Conservation (phyloP, 2,113 vertebrate species). For the Hiodon tergisus region DNA sequence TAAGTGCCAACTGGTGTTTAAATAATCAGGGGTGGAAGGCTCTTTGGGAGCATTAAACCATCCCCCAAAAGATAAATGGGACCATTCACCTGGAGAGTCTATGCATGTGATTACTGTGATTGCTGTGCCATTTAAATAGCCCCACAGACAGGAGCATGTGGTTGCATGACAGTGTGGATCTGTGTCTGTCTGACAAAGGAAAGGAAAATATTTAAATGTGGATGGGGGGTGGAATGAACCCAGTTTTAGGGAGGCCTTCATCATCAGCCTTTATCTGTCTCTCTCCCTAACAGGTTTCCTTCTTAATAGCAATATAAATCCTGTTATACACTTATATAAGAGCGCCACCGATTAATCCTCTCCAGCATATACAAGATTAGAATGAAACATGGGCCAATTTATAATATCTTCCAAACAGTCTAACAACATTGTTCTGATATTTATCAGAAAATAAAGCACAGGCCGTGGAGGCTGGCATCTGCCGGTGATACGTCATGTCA, state of each 20-base stretch:
- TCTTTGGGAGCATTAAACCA: too few relatives aligned
- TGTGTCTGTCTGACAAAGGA: background rate
- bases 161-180: background rate
- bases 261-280: constrained; percentile 25
- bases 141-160: background rate
- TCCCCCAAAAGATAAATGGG: too few relatives aligned
- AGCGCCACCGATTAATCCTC: constrained; percentile 26
- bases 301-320: constrained; percentile 36
- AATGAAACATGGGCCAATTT: constrained; percentile 30
- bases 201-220: background rate
- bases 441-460: constrained; percentile 30
- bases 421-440: constrained; percentile 27
- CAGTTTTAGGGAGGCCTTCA: constrained; percentile 13
- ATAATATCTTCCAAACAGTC: constrained; percentile 24
- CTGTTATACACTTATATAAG: constrained; percentile 37
- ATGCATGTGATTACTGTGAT: too few relatives aligned
- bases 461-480: constrained; percentile 22
- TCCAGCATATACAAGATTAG: constrained; percentile 32
- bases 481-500: constrained; percentile 25
- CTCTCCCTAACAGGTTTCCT: constrained; percentile 15
- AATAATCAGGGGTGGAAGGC: too few relatives aligned
- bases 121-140: too few relatives aligned
- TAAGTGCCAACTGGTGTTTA: too few relatives aligned
- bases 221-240: background rate
- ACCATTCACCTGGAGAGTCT: too few relatives aligned